These are phyloP conservation scores for Campodea augens DNA, from an alignment of 1,140 invertebrate species.

Conservation along the genomic window DNA sequence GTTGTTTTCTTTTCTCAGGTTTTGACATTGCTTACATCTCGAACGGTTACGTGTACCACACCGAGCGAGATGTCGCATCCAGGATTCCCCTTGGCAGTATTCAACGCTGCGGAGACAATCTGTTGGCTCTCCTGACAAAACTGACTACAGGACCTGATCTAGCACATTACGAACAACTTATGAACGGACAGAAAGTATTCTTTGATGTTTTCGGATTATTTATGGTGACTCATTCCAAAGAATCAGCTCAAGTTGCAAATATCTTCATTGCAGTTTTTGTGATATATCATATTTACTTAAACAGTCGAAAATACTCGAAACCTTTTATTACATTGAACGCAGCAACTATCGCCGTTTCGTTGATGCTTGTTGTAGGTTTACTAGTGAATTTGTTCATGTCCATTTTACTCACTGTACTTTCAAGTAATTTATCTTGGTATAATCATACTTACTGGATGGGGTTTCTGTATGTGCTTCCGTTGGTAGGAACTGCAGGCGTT, in stretches of 20 bases:
- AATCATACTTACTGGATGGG: too few species aligned
- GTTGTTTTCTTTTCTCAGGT: constrained; percentile 33
- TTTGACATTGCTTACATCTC: constrained; percentile 54
- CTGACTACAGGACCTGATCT: constrained; percentile 40
- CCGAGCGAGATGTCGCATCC: constrained; percentile 45
- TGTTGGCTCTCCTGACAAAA: constrained; percentile 42
- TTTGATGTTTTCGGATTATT: neutral
- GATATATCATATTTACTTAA: too few species aligned
- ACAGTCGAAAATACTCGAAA: too few species aligned
- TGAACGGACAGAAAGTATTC: neutral
- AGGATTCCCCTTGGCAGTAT: constrained; percentile 57
- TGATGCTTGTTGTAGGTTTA: too few species aligned
- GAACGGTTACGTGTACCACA: constrained; percentile 62
- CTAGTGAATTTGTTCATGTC: too few species aligned
- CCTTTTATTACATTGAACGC: too few species aligned
- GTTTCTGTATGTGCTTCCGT: too few species aligned
- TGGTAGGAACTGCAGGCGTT: too few species aligned
- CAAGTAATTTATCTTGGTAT: too few species aligned
- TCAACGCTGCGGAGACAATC: constrained; percentile 62
- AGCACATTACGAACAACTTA: constrained; percentile 18
- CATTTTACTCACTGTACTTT: too few species aligned
- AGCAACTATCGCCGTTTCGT: too few species aligned
- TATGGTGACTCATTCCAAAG: neutral
- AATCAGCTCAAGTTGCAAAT: neutral
- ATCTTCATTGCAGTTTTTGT: too few species aligned